Conservation (phyloP, 2,888 invertebrate species). For the Cerastis leucographa region DNA sequence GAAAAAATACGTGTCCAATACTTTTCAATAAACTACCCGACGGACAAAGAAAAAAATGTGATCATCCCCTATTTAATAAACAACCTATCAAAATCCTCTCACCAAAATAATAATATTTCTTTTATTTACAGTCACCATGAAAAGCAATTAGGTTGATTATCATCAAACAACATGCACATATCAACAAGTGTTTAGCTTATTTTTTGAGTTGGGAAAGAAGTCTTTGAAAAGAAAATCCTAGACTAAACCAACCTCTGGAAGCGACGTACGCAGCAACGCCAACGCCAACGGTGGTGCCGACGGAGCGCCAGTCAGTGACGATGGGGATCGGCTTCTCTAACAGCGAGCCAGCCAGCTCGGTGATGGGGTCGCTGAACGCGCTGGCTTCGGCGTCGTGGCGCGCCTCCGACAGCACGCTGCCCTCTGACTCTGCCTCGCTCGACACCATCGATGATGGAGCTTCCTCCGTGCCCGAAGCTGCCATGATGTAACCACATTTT, state of each 20-base stretch:
- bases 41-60: too few species aligned
- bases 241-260: conserved; percentile 78
- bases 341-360: conserved; percentile 65
- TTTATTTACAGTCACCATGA: not conserved
- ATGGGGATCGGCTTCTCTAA: conserved; percentile 74
- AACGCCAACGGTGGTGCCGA: conserved; percentile 70
- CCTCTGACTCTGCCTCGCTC: conserved; percentile 87
- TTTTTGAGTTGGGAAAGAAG: not conserved
- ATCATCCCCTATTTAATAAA: too few species aligned
- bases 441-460: conserved; percentile 88
- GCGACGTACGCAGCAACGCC: conserved; percentile 72
- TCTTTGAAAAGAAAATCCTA: not conserved
- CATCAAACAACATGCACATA: not conserved
- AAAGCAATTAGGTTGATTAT: not conserved
- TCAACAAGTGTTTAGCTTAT: not conserved
- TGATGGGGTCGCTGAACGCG: conserved; percentile 66
- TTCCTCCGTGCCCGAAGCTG: conserved; percentile 82
- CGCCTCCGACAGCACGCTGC: conserved; percentile 82
- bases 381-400: conserved; percentile 74
- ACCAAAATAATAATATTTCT: not conserved
- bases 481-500: conserved; percentile 32
- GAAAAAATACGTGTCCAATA: too few species aligned
- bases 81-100: not conserved
- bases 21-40: too few species aligned
- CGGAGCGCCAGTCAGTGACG: conserved; percentile 77